A percentile compares a stretch with the other conserved stretches of the same genome.
Conservation (phyloP, 1,140 invertebrate species). For the Drosophila rhopaloa region DNA sequence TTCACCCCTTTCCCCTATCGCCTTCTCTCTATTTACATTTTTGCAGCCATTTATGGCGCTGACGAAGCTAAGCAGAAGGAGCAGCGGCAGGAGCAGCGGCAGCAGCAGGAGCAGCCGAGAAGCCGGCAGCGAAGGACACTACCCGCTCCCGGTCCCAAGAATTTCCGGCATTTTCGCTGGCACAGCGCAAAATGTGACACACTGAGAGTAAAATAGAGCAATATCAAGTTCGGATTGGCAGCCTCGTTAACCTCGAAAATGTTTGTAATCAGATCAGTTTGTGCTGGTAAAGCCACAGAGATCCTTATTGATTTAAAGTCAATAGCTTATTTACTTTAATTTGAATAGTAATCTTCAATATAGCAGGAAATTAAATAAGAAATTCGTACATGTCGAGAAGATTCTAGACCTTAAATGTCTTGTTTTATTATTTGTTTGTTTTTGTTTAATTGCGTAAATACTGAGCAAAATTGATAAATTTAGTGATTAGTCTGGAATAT, state of each 20-base stretch:
- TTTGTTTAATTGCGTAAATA: too few species aligned
- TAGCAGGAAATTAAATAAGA: too few species aligned
- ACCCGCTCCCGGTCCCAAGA: constrained; percentile 50
- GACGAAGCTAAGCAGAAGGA: constrained; percentile 44
- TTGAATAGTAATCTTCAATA: too few species aligned
- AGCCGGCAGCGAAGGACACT: constrained; percentile 11
- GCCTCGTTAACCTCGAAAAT: background rate
- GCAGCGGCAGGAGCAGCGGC: constrained; percentile 5
- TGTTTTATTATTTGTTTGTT: too few species aligned
- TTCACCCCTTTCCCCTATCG: background rate
- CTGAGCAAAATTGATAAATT: too few species aligned
- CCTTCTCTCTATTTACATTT: constrained; percentile 52
- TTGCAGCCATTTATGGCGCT: constrained; percentile 66
- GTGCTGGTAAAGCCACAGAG: too few species aligned
- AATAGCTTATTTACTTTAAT: too few species aligned
- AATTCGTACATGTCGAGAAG: too few species aligned
- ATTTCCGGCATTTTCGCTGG: constrained; percentile 72
- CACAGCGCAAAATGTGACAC: constrained; percentile 25
- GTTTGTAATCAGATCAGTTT: background rate
- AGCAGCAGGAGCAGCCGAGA: background rate
- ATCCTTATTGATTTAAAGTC: background rate
- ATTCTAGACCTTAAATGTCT: too few species aligned
- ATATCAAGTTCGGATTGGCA: background rate
- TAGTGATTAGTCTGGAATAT: too few species aligned
- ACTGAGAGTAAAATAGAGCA: constrained; percentile 5